Evolutionary conservation across 2,888 invertebrate genomes (phyloP).

Genomic region (Byasa hedistus): DNA sequence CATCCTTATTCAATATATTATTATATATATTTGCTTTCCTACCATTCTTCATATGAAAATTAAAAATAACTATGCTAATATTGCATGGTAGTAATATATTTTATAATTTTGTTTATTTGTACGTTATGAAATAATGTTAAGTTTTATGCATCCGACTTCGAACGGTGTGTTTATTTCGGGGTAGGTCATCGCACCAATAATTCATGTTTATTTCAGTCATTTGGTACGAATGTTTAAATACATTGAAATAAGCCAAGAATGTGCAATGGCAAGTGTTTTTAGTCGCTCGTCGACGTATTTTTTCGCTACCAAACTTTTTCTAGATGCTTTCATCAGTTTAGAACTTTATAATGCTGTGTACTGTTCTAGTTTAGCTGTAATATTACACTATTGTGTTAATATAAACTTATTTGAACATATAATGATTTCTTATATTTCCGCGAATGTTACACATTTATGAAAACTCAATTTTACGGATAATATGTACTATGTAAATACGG

Average conservation of each 20-base stretch:
- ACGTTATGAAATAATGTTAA: constrained; percentile 7
- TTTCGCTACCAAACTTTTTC: not conserved
- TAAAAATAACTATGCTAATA: too few relatives aligned
- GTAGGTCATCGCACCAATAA: constrained; percentile 20
- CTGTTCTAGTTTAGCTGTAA: not conserved
- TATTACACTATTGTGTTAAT: not conserved
- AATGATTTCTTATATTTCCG: too few relatives aligned
- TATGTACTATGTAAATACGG: too few relatives aligned
- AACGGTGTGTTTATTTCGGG: not conserved
- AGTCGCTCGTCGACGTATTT: not conserved
- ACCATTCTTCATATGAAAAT: too few relatives aligned
- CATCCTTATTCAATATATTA: not conserved
- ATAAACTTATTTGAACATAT: not conserved
- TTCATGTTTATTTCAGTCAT: constrained; percentile 18
- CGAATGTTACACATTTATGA: too few relatives aligned
- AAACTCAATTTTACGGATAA: too few relatives aligned
- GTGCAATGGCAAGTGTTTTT: not conserved
- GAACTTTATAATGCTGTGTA: not conserved
- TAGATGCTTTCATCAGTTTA: not conserved
- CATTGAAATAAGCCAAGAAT: constrained; percentile 13
- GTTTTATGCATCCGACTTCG: not conserved
- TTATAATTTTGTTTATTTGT: not conserved
- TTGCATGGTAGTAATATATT: too few relatives aligned
- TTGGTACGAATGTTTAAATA: constrained; percentile 4
- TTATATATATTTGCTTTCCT: too few relatives aligned